A percentile compares a stretch with the other conserved stretches of the same genome.
Evolutionary conservation across 92 coral and sea anemone species (phyloP).

Genomic region (Porites evermanni): DNA sequence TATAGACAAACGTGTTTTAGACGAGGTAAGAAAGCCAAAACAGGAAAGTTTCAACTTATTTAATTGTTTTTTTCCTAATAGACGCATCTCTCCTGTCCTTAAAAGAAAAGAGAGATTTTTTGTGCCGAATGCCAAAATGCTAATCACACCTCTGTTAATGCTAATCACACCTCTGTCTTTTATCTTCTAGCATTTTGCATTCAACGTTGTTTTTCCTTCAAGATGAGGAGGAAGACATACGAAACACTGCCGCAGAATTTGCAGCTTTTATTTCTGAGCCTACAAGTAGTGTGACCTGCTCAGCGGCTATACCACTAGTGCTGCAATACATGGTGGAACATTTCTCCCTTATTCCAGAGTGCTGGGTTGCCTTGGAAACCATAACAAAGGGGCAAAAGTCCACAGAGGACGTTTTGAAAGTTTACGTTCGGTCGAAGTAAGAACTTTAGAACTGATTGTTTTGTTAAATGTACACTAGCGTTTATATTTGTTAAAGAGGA

Average conservation of each 20-base stretch:
- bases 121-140: too few relatives aligned
- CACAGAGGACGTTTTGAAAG: conserved; percentile 45
- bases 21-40: too few relatives aligned
- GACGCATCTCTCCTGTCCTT: too few relatives aligned
- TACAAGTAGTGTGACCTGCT: conserved; percentile 47
- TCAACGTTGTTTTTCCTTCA: conserved; percentile 64
- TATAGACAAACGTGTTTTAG: too few relatives aligned
- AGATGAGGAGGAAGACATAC: conserved; percentile 75
- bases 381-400: conserved; percentile 49
- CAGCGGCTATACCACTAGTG: conserved; percentile 57
- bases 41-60: too few relatives aligned
- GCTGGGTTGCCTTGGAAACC: conserved; percentile 78
- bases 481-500: neutral
- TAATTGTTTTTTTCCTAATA: too few relatives aligned
- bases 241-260: conserved; percentile 69
- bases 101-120: too few relatives aligned
- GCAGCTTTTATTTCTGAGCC: conserved; percentile 58
- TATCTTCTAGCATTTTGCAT: conserved; percentile 48
- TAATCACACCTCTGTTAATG: too few relatives aligned
- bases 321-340: conserved; percentile 57
- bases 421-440: conserved; percentile 60
- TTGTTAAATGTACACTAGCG: neutral
- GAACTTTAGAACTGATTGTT: neutral
- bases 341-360: conserved; percentile 55
- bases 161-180: neutral